phyloP scores from a whole-genome alignment of 2,797 vertebrate species.

The Poecilia gillii region DNA sequence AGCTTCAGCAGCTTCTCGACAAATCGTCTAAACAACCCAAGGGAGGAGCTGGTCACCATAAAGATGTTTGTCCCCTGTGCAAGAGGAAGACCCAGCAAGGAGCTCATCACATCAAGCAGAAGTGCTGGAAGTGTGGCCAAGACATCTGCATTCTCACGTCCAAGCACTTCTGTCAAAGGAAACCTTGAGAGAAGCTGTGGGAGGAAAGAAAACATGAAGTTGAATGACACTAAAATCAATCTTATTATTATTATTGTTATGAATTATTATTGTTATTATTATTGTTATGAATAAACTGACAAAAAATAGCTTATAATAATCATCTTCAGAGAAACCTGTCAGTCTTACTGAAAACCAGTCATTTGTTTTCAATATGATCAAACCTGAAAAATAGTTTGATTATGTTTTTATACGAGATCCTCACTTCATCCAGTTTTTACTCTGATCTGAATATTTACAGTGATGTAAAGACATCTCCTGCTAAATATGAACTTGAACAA shows the following conservation, averaged over 20 bases:
- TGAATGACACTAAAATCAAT: not conserved
- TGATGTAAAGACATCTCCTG: not conserved
- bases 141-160: constrained; percentile 63
- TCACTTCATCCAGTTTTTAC: not conserved
- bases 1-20: constrained; percentile 66
- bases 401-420: not conserved
- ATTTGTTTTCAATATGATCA: not conserved
- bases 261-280: not conserved
- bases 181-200: not conserved
- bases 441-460: not conserved
- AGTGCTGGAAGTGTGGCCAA: constrained; percentile 67
- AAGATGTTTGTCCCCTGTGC: constrained; percentile 61
- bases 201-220: not conserved
- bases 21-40: constrained; percentile 1
- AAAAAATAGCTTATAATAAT: not conserved
- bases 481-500: too few species aligned
- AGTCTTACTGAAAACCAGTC: not conserved
- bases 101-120: constrained; percentile 36
- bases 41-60: not conserved
- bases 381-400: not conserved
- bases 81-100: constrained; percentile 58
- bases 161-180: constrained; percentile 55
- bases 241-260: not conserved
- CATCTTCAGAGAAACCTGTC: not conserved
- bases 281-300: not conserved